Conservation (phyloP, 2,113 vertebrate species). For the Otis tarda region DNA sequence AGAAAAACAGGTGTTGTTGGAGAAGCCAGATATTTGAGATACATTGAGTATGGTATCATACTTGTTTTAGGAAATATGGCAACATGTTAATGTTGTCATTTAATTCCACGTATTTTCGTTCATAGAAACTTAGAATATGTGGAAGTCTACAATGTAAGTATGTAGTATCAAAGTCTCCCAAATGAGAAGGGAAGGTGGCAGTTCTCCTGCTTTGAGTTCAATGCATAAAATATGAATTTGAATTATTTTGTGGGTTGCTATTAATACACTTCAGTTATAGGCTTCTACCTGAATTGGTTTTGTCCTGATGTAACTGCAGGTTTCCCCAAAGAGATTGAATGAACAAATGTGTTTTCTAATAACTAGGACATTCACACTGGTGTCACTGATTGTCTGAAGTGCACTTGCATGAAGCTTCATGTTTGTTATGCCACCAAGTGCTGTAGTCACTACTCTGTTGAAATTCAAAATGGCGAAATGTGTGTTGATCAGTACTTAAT, state of each 20-base stretch:
- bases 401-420: background rate
- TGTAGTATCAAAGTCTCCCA: background rate
- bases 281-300: background rate
- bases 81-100: fast-evolving
- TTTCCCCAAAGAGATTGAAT: background rate
- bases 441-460: background rate
- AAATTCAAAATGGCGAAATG: background rate
- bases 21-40: background rate
- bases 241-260: background rate
- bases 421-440: background rate
- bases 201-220: background rate
- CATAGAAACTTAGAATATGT: background rate
- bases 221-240: background rate
- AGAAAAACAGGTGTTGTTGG: background rate
- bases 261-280: background rate
- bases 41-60: too few relatives aligned
- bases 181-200: background rate
- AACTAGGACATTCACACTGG: background rate
- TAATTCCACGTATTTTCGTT: background rate
- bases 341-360: background rate
- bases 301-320: background rate
- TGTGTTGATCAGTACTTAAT: background rate
- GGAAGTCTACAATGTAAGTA: background rate
- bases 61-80: background rate
- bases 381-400: background rate